Conservation (phyloP, 1,140 invertebrate genomes). For the Lasioglossum albipes region DNA sequence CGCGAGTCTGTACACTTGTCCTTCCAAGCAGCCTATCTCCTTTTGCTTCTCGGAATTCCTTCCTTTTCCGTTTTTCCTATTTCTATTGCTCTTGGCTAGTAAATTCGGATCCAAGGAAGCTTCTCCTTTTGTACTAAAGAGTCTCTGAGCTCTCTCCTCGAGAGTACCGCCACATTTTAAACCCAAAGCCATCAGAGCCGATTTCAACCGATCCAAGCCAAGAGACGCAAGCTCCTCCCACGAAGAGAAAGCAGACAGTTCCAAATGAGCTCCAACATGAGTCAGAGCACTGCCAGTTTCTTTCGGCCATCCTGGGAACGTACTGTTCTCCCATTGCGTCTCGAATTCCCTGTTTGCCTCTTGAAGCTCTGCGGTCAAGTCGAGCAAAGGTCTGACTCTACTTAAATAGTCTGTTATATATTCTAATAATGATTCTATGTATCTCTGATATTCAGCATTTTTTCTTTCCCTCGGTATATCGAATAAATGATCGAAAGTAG, state of each 20-base stretch:
- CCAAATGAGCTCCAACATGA: slow-evolving; percentile 96
- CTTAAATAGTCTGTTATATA: slow-evolving; percentile 93
- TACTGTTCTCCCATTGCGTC: slow-evolving; percentile 92
- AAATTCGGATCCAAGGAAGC: slow-evolving; percentile 93
- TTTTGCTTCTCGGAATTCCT: slow-evolving; percentile 88
- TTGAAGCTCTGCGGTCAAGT: slow-evolving; percentile 90
- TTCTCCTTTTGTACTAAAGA: slow-evolving; percentile 98
- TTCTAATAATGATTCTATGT: slow-evolving; percentile 90
- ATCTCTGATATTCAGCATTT: slow-evolving; percentile 95
- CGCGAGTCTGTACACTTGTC: slow-evolving; percentile 92
- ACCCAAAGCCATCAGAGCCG: slow-evolving; percentile 97
- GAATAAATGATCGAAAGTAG: slow-evolving; percentile 96
- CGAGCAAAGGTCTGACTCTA: slow-evolving; percentile 94
- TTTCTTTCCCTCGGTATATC: slow-evolving; percentile 97
- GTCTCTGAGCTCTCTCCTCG: slow-evolving; percentile 96
- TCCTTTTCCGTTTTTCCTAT: slow-evolving; percentile 82
- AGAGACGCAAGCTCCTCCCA: slow-evolving; percentile 98
- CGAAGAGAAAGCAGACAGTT: slow-evolving; percentile 97
- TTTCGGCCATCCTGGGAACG: slow-evolving; percentile 98
- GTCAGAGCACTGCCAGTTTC: slow-evolving; percentile 95
- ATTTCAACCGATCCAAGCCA: slow-evolving; percentile 97
- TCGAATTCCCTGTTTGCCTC: slow-evolving; percentile 91
- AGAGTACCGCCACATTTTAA: slow-evolving; percentile 99
- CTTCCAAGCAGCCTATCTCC: slow-evolving; percentile 92
- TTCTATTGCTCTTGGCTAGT: slow-evolving; percentile 91